phyloP scores from a whole-genome alignment of 2,888 invertebrate species.

The Melanotus villosus region DNA sequence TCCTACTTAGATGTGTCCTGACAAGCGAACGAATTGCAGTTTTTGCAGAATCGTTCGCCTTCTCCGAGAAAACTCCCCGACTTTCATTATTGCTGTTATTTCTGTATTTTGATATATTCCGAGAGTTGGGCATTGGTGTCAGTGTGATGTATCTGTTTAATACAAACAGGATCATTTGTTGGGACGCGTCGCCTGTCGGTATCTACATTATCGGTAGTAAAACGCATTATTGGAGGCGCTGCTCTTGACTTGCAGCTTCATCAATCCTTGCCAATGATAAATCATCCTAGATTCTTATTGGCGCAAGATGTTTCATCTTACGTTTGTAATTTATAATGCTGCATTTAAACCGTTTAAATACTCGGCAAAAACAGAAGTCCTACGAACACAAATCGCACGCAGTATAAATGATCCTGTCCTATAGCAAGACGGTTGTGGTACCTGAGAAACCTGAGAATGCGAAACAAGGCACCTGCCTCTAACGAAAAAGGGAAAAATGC shows the following conservation, averaged over 20 bases:
- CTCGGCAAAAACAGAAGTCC: too few relatives aligned
- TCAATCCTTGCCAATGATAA: constrained; percentile 60
- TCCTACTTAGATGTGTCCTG: neutral
- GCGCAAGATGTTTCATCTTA: constrained; percentile 31
- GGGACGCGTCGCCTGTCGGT: constrained; percentile 61
- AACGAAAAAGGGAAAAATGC: too few relatives aligned
- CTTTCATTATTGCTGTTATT: constrained; percentile 12
- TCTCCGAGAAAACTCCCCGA: neutral
- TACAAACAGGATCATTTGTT: constrained; percentile 65
- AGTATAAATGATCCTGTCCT: too few relatives aligned
- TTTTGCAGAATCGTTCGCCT: constrained; percentile 3
- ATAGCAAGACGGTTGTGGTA: too few relatives aligned
- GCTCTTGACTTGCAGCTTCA: constrained; percentile 61
- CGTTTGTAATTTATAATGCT: constrained; percentile 2
- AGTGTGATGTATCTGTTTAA: constrained; percentile 63
- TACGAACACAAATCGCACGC: too few relatives aligned
- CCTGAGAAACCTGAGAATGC: too few relatives aligned
- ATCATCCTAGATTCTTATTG: constrained; percentile 44
- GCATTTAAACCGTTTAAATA: neutral
- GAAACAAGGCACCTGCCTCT: too few relatives aligned
- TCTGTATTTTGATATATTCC: constrained; percentile 35
- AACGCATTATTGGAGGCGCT: constrained; percentile 61
- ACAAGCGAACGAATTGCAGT: constrained; percentile 19
- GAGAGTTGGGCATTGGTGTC: constrained; percentile 54
- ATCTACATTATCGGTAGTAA: constrained; percentile 63